Percentiles rank a stretch among this genome's conserved stretches.
phyloP scores from a whole-genome alignment of 1,140 invertebrate species.

The Aphidius gifuensis region DNA sequence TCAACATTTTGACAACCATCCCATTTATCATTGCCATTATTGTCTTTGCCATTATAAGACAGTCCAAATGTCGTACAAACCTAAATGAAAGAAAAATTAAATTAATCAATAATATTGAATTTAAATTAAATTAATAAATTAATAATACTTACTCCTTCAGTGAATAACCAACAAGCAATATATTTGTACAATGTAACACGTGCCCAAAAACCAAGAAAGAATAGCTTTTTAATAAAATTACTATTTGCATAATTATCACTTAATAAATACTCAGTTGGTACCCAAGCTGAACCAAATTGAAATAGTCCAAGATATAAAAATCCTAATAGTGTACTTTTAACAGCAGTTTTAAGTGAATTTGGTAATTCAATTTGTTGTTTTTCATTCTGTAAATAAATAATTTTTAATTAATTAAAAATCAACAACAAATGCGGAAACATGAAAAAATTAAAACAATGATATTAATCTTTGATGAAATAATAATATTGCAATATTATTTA shows the following conservation, averaged over 20 bases:
- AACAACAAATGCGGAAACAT: not conserved
- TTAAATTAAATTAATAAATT: conserved; percentile 14
- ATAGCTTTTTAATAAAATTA: conserved; percentile 63
- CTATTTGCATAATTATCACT: conserved; percentile 62
- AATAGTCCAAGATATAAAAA: conserved; percentile 70
- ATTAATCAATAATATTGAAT: not conserved
- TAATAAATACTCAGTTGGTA: conserved; percentile 71
- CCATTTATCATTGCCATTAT: conserved; percentile 67
- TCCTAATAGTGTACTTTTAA: conserved; percentile 62
- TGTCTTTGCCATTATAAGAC: conserved; percentile 73
- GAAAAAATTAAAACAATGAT: too few relatives aligned
- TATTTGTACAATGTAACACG: conserved; percentile 86
- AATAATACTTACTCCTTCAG: conserved; percentile 68
- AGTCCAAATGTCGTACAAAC: conserved; percentile 67
- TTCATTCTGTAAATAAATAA: not conserved
- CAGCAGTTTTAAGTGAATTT: conserved; percentile 55
- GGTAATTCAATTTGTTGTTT: conserved; percentile 23
- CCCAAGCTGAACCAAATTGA: conserved; percentile 66
- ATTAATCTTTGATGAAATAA: not conserved
- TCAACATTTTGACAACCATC: conserved; percentile 85
- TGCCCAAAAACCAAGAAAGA: conserved; percentile 78
- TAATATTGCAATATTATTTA: not conserved
- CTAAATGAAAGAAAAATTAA: conserved; percentile 38
- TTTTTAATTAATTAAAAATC: not conserved
- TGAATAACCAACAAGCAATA: conserved; percentile 85